Conservation (phyloP, 2,888 invertebrate species). For the Microchrysa polita region DNA sequence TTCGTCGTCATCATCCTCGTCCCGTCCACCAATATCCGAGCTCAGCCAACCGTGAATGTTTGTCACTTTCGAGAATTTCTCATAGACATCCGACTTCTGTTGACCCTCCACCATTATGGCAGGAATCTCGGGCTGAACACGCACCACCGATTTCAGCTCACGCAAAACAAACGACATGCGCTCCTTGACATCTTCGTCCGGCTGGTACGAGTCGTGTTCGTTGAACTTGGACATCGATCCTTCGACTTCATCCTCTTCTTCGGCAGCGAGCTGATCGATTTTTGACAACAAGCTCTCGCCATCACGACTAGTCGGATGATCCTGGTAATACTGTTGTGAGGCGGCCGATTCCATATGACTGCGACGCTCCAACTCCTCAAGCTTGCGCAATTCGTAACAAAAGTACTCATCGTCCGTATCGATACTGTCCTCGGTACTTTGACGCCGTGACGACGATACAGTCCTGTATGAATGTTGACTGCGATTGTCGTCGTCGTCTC, state of each 20-base stretch:
- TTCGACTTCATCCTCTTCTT: conserved; percentile 65
- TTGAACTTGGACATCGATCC: background rate
- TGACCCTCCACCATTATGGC: conserved; percentile 49
- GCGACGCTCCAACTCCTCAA: conserved; percentile 86
- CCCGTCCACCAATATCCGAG: conserved; percentile 53
- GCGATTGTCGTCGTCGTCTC: conserved; percentile 84
- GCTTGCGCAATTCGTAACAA: conserved; percentile 84
- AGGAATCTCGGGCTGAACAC: conserved; percentile 61
- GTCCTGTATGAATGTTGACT: conserved; percentile 90
- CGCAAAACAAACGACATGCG: conserved; percentile 82
- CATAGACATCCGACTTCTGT: conserved; percentile 53
- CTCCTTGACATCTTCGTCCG: conserved; percentile 77
- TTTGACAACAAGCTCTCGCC: conserved; percentile 56
- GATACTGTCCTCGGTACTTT: conserved; percentile 92
- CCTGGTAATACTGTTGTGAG: conserved; percentile 21
- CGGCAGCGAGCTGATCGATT: conserved; percentile 68
- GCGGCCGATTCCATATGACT: conserved; percentile 69
- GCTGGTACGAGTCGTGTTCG: conserved; percentile 68
- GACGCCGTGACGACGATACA: conserved; percentile 85
- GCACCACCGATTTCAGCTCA: conserved; percentile 78
- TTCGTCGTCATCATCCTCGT: conserved; percentile 50
- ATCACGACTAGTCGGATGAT: background rate
- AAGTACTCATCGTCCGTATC: conserved; percentile 96
- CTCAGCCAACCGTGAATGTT: conserved; percentile 62
- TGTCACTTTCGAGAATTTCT: conserved; percentile 57